Evolutionary conservation across 2,888 invertebrate genomes (phyloP).

Genomic region (Poecilobothrus nobilitatus): DNA sequence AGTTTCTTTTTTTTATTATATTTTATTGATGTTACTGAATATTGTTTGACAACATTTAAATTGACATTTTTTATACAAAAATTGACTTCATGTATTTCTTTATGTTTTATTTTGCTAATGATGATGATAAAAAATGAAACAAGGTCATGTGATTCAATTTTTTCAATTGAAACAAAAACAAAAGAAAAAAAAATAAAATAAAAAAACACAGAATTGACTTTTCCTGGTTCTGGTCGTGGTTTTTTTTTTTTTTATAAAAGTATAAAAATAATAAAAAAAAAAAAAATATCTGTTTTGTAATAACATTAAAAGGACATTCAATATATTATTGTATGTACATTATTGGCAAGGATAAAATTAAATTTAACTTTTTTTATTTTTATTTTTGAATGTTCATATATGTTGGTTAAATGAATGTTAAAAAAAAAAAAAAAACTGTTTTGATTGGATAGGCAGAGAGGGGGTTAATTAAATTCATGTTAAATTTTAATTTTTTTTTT

Average conservation of each 20-base stretch:
- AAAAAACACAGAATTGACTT: no score
- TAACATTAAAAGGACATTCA: not conserved
- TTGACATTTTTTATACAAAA: no score
- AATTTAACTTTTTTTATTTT: no score
- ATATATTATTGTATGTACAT: not conserved
- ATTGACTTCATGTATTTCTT: no score
- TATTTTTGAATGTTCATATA: no score
- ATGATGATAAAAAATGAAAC: not conserved
- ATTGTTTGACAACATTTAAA: not conserved
- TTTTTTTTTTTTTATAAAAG: not conserved
- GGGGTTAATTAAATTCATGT: not conserved
- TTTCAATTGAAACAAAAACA: not conserved
- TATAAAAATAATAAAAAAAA: no score
- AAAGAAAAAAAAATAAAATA: no score
- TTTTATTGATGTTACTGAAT: no score
- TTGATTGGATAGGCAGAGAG: not conserved
- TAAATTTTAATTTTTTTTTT: not conserved
- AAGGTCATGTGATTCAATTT: not conserved
- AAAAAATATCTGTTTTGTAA: not conserved
- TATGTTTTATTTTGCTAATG: no score
- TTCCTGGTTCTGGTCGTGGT: not conserved
- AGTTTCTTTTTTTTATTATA: no score
- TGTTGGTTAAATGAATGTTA: no score
- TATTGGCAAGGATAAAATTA: not conserved
- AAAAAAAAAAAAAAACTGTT: no score